phyloP scores from a whole-genome alignment of 2,797 vertebrate genomes.

The Eidolon dupreanum region DNA sequence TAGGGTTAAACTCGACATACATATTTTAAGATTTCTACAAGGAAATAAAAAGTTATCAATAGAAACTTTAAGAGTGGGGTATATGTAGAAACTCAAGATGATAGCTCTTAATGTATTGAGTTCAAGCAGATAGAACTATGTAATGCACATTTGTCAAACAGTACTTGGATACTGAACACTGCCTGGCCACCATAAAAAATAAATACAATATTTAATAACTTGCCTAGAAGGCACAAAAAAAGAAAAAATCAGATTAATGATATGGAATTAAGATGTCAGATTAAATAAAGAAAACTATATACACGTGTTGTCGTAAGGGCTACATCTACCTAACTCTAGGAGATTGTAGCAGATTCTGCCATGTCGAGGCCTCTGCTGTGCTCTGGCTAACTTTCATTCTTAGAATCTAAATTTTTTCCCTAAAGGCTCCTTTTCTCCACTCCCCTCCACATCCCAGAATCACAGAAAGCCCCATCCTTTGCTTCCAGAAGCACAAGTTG shows the following conservation, averaged over 20 bases:
- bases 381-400: background rate
- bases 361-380: background rate
- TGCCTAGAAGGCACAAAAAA: slow-evolving; percentile 4
- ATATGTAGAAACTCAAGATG: background rate
- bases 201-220: background rate
- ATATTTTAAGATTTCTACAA: slow-evolving; percentile 31
- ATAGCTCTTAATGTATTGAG: background rate
- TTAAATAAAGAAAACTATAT: background rate
- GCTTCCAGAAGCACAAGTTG: background rate
- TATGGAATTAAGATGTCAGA: background rate
- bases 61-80: background rate
- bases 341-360: no score
- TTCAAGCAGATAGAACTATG: background rate
- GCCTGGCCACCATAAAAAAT: background rate
- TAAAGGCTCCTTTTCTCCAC: background rate
- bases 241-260: background rate
- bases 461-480: background rate
- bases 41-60: background rate
- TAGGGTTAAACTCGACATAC: background rate
- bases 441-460: background rate
- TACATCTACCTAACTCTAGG: background rate
- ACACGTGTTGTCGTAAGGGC: background rate
- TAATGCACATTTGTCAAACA: background rate
- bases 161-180: background rate
- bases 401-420: background rate